Evolutionary conservation across 1,140 invertebrate genomes (phyloP), one percentile per base, ranked within the genome.

Genomic region (Meloidogyne floridensis): DNA sequence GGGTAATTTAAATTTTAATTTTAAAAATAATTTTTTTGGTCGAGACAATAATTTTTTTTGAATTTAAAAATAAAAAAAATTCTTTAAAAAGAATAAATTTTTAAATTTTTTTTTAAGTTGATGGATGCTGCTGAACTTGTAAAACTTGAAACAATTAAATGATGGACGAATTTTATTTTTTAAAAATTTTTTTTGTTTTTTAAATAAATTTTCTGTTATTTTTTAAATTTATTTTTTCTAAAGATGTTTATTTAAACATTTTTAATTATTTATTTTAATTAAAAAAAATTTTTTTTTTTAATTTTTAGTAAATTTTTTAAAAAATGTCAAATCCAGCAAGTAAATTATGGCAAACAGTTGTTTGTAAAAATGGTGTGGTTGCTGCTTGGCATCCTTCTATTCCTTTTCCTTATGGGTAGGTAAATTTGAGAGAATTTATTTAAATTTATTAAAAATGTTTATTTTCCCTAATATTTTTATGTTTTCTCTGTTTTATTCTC

Each of bases 331-430:
- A 65, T 65, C 15, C 10, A 3, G 10, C 59, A 65, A n/a, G 0
- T n/a, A 65, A 65, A 65, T 65, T 65, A 65, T 86, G 84, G 72
- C 79, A 86, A 51, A 80, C 77, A 53, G 84, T 80, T n/a, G 69
- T 73, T 15, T 76, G 77, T 9, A 51, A 47, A 18, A 77, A 84
- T 72, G 84, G 84, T 10, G 94, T 93, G 75, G 93, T 95, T 82
- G 93, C 95, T 69, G 95, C 94, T 83, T 95, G 95, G 93, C 95
- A 97, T 91, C 94, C 94, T 59, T 93, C 95, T 85, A 88, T 92
- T 87, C 90, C 92, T 70, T 94, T 95, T 91, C 95, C 95, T 0
- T 97, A 96, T 87, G 94, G 96, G 91, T 93, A 90, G 15, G 56
- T 32, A 32, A 32, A 32, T 32, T 32, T 1, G 32, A 32, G 13